phyloP scores from a whole-genome alignment of 1,140 invertebrate species.

The Ostrea denselamellosa region DNA sequence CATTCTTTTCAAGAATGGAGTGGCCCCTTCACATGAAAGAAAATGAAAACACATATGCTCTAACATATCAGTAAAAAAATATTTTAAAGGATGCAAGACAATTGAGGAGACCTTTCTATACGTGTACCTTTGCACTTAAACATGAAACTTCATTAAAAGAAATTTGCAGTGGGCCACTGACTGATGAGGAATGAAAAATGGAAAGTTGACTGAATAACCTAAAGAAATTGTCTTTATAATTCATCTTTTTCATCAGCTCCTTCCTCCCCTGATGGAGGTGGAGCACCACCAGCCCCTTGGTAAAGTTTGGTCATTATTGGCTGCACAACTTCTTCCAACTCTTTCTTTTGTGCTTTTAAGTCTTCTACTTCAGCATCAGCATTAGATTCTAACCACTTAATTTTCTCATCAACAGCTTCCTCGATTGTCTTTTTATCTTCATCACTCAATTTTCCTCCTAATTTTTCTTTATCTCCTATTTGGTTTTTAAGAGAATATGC shows the following conservation, averaged over 20 bases:
- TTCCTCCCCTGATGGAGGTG: constrained; percentile 55
- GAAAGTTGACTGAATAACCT: background rate
- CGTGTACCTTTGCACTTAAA: background rate
- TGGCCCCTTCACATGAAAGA: background rate
- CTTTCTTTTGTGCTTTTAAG: constrained; percentile 98
- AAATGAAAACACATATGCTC: background rate
- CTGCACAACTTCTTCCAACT: constrained; percentile 95
- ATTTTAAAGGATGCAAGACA: too few species aligned
- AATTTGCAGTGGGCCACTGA: background rate
- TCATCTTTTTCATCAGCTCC: constrained; percentile 66
- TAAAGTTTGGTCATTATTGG: constrained; percentile 99
- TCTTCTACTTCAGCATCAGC: constrained; percentile 95
- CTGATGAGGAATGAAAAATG: constrained; percentile 28
- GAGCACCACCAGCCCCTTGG: constrained; percentile 81
- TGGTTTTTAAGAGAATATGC: constrained; percentile 99
- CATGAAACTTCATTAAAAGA: background rate
- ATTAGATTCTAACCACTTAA: constrained; percentile 99
- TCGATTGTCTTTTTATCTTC: constrained; percentile 98
- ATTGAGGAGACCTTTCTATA: too few species aligned
- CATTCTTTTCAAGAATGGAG: background rate
- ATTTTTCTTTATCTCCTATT: constrained; percentile 97
- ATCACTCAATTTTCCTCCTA: constrained; percentile 93
- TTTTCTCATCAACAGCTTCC: constrained; percentile 95
- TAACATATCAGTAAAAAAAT: background rate
- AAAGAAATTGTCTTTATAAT: constrained; percentile 62